Base-by-base conservation (phyloP, 2,888 invertebrate genomes). In the Acanthoscelides obtectus region DNA sequence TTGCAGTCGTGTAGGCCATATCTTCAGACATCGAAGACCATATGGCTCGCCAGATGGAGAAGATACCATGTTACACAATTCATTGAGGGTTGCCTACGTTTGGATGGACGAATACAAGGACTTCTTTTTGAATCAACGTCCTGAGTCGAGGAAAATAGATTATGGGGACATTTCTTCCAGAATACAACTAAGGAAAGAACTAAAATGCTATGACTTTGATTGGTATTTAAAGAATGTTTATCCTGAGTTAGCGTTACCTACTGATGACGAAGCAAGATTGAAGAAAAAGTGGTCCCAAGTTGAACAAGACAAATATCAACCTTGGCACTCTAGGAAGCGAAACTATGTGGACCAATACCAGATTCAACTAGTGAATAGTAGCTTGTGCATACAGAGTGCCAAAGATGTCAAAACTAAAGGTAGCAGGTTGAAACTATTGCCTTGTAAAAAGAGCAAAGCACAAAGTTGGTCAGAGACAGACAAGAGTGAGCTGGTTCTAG, bases 21-120 rank as follows among this genome's bases (percentile, higher is more conserved):
- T 99, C 63, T 99, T 99, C 84, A 90, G 99, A 68, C 93, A 93
- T 78, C 88, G 97, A n/a, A 87, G 98, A 22, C 99, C 99, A 0
- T 99, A 99, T 83, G 94, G 94, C 0, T 88, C 93, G 0, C 91
- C 92, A 0, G 89, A 90, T 77, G 94, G 94, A 12, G 91, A 92
- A 76, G 96, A 98, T 80, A 95, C 94, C 8, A 95, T 97, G 93
- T 84, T 95, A 6, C 90, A 91, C 75, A 99, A 99, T 86, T 97
- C 98, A 0, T 88, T 98, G 79, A 88, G 99, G 3, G 92, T 98
- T 77, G 99, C 98, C 0, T 89, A 94, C 79, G 98, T 99, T 0
- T 99, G 99, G 99, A 92, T 99, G 93, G 99, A 99, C 82, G 93
- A 96, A 67, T 99, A 94, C 83, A 93, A 93, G 92, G 90, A 94